Base-by-base conservation (phyloP, 1,140 invertebrate genomes). In the Drosophila athabasca region DNA sequence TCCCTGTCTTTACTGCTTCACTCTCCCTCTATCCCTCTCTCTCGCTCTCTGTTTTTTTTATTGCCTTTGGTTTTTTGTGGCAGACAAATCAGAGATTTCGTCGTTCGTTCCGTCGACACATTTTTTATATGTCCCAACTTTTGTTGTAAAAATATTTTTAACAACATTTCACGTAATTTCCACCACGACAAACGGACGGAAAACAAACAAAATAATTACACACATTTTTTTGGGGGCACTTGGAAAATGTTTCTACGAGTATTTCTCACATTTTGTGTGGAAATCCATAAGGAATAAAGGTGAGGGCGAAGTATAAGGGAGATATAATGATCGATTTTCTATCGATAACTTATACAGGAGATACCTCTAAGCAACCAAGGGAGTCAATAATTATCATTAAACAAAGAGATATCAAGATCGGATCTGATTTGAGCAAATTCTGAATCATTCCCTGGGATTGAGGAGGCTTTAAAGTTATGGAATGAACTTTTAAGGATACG, bases 111-210 rank as follows among this genome's bases (percentile, higher is more conserved):
- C 13, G 29, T 60, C 58, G 43, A 52, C 57, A 17, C 48, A 26
- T 43, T 73, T 82, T 78, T 78, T 78, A 39, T 70, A 87, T 88
- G 79, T 50, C 83, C 44, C 73, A 83, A 87, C 83, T 88, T 87
- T 83, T 62, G 83, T 59, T 76, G 82, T 88, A 69, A 85, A 87
- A 82, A 65, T 73, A 85, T 78, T 76, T 73, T 85, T 88, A 88
- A 88, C 79, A 83, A 68, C 74, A 72, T 83, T 88, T 87, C 76
- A 88, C 83, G 83, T 88, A 87, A 62, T 76, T 87, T 72, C 64
- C 60, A 76, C 64, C 64, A n/a, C n/a, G 17, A 48, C 66, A 62
- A 62, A 53, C 60, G 52, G 31, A 31, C 31, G 24, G 24, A 31
- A 31, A 31, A 9, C 31, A 31, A 31, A 31, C 31, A 31, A 71